Base-by-base conservation (phyloP, 1,140 invertebrate genomes). In the Hesperophylax magnus region DNA sequence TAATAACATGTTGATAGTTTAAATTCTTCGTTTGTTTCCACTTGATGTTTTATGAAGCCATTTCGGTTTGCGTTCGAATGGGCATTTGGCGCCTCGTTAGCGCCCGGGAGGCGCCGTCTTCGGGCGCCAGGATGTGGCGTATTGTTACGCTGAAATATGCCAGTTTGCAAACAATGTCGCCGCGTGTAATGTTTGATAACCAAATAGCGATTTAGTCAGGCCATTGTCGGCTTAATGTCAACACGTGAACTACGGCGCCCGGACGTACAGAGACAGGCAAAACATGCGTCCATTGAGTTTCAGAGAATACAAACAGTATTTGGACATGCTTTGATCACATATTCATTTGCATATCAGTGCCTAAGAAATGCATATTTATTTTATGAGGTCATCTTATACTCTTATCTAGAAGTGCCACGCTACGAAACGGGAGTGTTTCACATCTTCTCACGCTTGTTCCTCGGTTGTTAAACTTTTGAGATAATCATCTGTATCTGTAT, bases 11-110 rank as follows among this genome's bases (percentile, higher is more conserved):
- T 18, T 17, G 18, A 71, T 71, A 71, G 67, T 71, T 71, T 18
- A 71, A 47, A 71, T 71, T 71, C 67, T 47, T 34, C 31, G 34
- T 71, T 71, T 71, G 67, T 71, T 71, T 71, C 67, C 67, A 71
- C 34, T 71, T 71, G 47, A 71, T 71, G 34, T 47, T 71, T 71
- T 71, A 71, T 18, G 67, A 52, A 47, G 67, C 67, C 39, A 71
- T 71, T 71, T 9, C 31, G 34, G 7, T 39, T 39, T 39, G 34
- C 34, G 34, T 6, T 39, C 34, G 7, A 39, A 39, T 39, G 34
- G 5, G 34, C 34, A 2, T 39, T 39, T 22, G 60, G 67, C 67
- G 61, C 54, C 54, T 58, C 4, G n/a, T 15, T 22, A 34, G 34
- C 34, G 65, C 65, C 20, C 27, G 31, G 17, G 65, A 27, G 65